These are phyloP conservation scores for Ornithoptera priamus DNA, from an alignment of 2,888 invertebrate species.

Conservation along the genomic window DNA sequence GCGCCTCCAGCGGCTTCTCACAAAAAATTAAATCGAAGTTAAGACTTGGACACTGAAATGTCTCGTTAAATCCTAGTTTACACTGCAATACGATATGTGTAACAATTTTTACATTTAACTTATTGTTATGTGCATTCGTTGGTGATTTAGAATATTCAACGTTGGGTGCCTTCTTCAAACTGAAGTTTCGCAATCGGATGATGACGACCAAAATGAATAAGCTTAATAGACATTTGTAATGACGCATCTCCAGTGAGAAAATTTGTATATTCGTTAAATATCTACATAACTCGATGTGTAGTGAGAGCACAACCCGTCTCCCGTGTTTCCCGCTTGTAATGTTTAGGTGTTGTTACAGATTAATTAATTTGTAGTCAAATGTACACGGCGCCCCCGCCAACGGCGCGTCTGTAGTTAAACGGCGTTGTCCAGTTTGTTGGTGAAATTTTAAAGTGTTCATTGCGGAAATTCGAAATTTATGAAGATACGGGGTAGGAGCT, in stretches of 20 bases:
- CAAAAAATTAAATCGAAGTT: too few relatives aligned
- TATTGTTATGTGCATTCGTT: too few relatives aligned
- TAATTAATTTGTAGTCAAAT: constrained; percentile 17
- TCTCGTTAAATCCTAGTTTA: too few relatives aligned
- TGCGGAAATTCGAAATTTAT: constrained; percentile 13
- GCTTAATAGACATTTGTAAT: not conserved
- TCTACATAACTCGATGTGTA: constrained; percentile 19
- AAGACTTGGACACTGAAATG: too few relatives aligned
- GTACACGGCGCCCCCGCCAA: constrained; percentile 8
- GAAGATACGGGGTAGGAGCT: not conserved
- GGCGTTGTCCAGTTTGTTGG: not conserved
- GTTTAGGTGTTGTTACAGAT: constrained; percentile 23
- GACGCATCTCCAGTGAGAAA: not conserved
- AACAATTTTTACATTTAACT: too few relatives aligned
- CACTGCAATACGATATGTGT: too few relatives aligned
- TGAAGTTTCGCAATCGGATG: too few relatives aligned
- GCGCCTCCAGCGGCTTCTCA: too few relatives aligned
- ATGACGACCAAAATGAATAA: too few relatives aligned
- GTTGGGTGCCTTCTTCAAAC: too few relatives aligned
- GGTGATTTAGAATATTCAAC: too few relatives aligned
- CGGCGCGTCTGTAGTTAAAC: constrained; percentile 6
- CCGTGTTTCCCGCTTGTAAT: constrained; percentile 8
- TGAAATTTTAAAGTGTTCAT: constrained; percentile 23
- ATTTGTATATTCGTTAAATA: constrained; percentile 6
- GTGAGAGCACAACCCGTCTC: not conserved